Conservation (phyloP, 1,140 invertebrate genomes). For the Drosophila orena region DNA sequence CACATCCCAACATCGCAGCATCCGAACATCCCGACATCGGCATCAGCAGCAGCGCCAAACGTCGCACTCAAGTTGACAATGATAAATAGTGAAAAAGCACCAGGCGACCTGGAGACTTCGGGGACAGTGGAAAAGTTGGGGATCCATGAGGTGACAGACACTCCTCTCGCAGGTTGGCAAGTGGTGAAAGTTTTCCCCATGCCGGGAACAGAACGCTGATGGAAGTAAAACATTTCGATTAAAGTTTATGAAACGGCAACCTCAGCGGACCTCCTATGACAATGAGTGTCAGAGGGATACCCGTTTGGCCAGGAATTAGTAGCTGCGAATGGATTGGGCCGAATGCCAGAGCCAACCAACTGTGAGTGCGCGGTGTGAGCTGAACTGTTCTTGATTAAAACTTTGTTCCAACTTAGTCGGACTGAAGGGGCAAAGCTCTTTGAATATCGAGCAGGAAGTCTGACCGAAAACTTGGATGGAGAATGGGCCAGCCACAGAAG, state of each 20-base stretch:
- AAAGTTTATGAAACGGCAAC: constrained; percentile 80
- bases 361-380: constrained; percentile 36
- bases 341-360: constrained; percentile 30
- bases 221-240: constrained; percentile 83
- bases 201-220: constrained; percentile 50
- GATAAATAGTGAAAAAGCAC: constrained; percentile 83
- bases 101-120: constrained; percentile 50
- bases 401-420: constrained; percentile 61
- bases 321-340: constrained; percentile 18
- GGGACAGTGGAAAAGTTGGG: constrained; percentile 3
- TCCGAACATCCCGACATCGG: constrained; percentile 21
- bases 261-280: constrained; percentile 28
- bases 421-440: constrained; percentile 15
- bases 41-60: constrained; percentile 73
- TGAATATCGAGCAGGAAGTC: constrained; percentile 71
- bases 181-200: constrained; percentile 72
- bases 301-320: constrained; percentile 61
- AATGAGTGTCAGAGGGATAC: constrained; percentile 10
- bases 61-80: constrained; percentile 83
- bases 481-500: constrained; percentile 4
- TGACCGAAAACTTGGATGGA: constrained; percentile 21
- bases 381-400: constrained; percentile 75
- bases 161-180: constrained; percentile 58
- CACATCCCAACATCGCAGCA: constrained; percentile 4
- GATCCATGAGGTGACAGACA: constrained; percentile 43